Base-by-base conservation (phyloP, 2,888 invertebrate genomes). In the Sinelater perroti region DNA sequence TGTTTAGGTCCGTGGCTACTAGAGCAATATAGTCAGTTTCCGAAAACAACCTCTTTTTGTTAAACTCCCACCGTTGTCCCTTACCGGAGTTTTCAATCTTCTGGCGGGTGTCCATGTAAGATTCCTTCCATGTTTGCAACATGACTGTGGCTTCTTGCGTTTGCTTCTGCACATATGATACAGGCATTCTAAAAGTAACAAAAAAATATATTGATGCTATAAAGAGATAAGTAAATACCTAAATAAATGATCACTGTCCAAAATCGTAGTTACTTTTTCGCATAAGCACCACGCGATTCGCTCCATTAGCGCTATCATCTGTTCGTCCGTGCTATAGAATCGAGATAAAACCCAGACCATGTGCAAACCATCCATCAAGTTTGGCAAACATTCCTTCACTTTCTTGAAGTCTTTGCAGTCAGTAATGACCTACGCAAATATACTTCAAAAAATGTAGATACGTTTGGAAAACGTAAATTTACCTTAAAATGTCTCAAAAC, bases 321-420 rank as follows among this genome's bases (percentile, higher is more conserved):
- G 85, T 60, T 92, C 91, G 71, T 95, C 95, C 0, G 82, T 85
- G 59, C 91, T 88, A 74, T 91, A 96, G 69, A 93, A 92, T 45
- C 86, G 81, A 0, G 95, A 95, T 49, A 96, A 83, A 44, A 95
- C 89, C 96, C 96, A 96, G 71, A 95, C 90, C 83, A 95, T 89
- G 67, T 91, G 87, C 28, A 96, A 77, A 1, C 93, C 91, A 62
- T 93, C 90, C 81, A 94, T 90, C 60, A 95, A 78, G 53, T 88
- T 85, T 0, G 91, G 90, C 17, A 96, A 82, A 3, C 87, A 83
- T 30, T 90, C 87, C 7, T 84, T 83, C 13, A 94, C 87, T 73
- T 85, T 84, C 52, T 85, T 81, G 57, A 94, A 89, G 17, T 89
- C 86, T 0, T 86, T 83, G 21, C 71, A 70, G n/a, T 67, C 62